Conservation (phyloP, 2,888 invertebrate species). For the Oasisia sp. region DNA sequence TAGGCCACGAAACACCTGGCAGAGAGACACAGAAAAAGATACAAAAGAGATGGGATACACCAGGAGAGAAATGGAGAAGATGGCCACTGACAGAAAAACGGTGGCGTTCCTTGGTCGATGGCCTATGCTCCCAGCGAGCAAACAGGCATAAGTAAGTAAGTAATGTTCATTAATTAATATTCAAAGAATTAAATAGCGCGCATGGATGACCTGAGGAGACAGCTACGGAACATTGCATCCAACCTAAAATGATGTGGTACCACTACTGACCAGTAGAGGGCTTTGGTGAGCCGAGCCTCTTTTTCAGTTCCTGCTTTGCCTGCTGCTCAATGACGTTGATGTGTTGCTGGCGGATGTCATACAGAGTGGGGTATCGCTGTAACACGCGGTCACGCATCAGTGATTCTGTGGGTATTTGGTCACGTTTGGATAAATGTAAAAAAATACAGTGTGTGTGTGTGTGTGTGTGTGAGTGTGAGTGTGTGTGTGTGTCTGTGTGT, state of each 20-base stretch:
- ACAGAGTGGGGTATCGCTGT: not conserved
- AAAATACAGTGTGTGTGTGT: not conserved
- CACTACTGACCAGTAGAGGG: not conserved
- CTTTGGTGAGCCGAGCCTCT: not conserved
- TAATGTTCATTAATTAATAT: not conserved
- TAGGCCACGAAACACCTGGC: too few species aligned
- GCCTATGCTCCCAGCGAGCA: too few species aligned
- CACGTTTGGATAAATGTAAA: not conserved
- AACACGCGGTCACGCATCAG: not conserved
- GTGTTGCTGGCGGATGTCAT: not conserved
- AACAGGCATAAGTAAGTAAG: too few species aligned
- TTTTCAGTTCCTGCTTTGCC: not conserved
- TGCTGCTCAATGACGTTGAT: not conserved
- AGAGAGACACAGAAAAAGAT: too few species aligned
- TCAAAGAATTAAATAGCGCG: not conserved
- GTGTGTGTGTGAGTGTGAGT: not conserved
- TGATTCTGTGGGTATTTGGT: not conserved
- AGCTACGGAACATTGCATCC: not conserved
- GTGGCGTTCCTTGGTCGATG: too few species aligned
- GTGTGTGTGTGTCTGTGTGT: not conserved
- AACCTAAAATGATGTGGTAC: not conserved
- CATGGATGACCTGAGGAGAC: not conserved
- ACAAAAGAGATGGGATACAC: too few species aligned
- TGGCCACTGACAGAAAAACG: too few species aligned
- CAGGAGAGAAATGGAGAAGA: too few species aligned